These are phyloP conservation scores for Calephelis nemesis DNA, from an alignment of 1,140 invertebrate genomes.

Conservation along the genomic window DNA sequence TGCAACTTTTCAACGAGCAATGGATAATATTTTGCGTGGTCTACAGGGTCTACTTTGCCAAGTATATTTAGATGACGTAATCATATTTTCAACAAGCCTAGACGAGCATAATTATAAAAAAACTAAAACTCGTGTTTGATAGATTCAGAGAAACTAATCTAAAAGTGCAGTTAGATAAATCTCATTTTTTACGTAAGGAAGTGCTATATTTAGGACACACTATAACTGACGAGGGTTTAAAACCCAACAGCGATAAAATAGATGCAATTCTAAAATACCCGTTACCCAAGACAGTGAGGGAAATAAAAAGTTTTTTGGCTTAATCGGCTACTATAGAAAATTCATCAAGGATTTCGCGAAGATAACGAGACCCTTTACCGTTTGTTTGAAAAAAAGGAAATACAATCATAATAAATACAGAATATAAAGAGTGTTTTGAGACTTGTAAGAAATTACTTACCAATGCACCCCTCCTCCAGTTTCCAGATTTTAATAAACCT, in stretches of 20 bases:
- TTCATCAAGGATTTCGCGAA: slow-evolving; percentile 31
- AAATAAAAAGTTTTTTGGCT: slow-evolving; percentile 42
- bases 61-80: slow-evolving; percentile 36
- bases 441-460: slow-evolving; percentile 21
- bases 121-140: slow-evolving; percentile 53
- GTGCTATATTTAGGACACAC: slow-evolving; percentile 41
- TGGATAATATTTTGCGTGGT: slow-evolving; percentile 29
- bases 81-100: slow-evolving; percentile 27
- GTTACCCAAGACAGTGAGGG: slow-evolving; percentile 37
- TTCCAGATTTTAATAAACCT: slow-evolving; percentile 32
- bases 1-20: not conserved
- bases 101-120: slow-evolving; percentile 46
- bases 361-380: slow-evolving; percentile 19
- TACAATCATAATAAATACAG: not conserved
- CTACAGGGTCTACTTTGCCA: slow-evolving; percentile 23
- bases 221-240: slow-evolving; percentile 41
- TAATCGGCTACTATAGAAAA: slow-evolving; percentile 31
- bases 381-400: not conserved
- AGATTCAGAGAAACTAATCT: slow-evolving; percentile 48
- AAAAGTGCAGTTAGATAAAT: slow-evolving; percentile 65
- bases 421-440: slow-evolving; percentile 5
- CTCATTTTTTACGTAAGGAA: slow-evolving; percentile 40
- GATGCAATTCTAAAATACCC: slow-evolving; percentile 42
- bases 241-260: slow-evolving; percentile 47
- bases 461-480: slow-evolving; percentile 22